Conservation (phyloP, 2,113 vertebrate species). For the Stictonetta naevosa region DNA sequence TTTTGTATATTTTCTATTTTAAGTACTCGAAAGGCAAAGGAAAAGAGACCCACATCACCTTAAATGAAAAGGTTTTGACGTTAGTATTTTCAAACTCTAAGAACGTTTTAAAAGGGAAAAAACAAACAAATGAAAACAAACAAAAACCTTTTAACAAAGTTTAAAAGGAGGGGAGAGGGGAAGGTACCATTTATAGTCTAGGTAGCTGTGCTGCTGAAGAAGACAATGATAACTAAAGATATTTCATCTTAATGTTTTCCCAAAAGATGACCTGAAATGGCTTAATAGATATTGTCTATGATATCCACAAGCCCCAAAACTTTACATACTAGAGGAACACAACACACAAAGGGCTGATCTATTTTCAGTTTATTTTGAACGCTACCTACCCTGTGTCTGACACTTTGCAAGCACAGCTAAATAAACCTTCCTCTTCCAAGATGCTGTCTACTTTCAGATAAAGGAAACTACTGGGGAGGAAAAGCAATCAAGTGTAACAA, state of each 20-base stretch:
- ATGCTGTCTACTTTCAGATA: neutral
- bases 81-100: neutral
- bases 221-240: neutral
- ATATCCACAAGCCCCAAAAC: neutral
- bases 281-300: neutral
- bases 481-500: neutral
- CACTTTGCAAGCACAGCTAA: neutral
- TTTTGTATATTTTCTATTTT: too few species aligned
- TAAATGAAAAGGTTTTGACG: neutral
- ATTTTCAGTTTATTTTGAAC: neutral
- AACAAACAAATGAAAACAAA: neutral
- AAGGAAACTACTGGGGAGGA: neutral
- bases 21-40: neutral
- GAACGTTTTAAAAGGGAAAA: neutral
- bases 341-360: neutral
- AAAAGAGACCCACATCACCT: neutral
- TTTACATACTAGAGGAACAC: neutral
- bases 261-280: neutral
- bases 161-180: neutral
- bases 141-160: neutral
- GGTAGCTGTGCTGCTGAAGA: neutral
- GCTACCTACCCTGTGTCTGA: neutral
- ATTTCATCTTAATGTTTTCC: neutral
- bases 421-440: neutral
- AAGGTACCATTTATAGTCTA: neutral